Base-by-base conservation (phyloP, 2,797 vertebrate genomes). In the Muraenolepis orangiensis region DNA sequence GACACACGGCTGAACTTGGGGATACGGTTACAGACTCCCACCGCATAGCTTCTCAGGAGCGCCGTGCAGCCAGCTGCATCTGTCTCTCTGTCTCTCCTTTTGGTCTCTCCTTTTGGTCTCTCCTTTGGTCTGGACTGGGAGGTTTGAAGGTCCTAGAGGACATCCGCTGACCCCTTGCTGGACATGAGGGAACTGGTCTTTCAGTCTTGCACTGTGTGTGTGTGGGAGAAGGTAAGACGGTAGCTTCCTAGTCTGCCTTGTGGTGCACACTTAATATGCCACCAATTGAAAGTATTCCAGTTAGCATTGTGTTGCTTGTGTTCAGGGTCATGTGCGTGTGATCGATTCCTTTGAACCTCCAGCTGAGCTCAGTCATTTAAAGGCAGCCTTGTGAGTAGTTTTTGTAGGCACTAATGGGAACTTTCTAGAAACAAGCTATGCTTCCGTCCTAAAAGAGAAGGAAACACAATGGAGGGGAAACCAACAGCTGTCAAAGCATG, bases 211-310 rank as follows among this genome's bases (percentile, higher is more conserved):
- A 89, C 91, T 23, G 87, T 92, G 83, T 91, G 92, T 89, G 90
- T 92, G 74, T 94, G 93, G 93, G 92, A 93, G 84, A 93, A 94
- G 93, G 94, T 94, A 93, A 92, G 92, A 61, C 57, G 3, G n/a
- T 23, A 26, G 8, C 57, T 61, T 23, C 2, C 2, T 23, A 26
- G 57, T 26, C 10, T 8, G 57, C 57, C 57, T 26, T 61, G 23
- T 61, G 57, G 57, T 26, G 57, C 57, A 7, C 57, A 1, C 20
- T 46, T 0, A 13, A 3, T 1, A 46, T 20, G 46, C 46, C 42
- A 8, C 46, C 46, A 26, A 13, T 61, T 61, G n/a, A 61, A 61
- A 26, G 57, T 12, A 26, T 10, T 61, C 57, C 57, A n/a, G 1
- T 23, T 26, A 23, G 23, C n/a, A n/a, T 26, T 11, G 57, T 61